Evolutionary conservation across 2,888 invertebrate genomes (phyloP), one percentile per base, ranked within the genome.

Genomic region (Xanthostigma xanthostigma): DNA sequence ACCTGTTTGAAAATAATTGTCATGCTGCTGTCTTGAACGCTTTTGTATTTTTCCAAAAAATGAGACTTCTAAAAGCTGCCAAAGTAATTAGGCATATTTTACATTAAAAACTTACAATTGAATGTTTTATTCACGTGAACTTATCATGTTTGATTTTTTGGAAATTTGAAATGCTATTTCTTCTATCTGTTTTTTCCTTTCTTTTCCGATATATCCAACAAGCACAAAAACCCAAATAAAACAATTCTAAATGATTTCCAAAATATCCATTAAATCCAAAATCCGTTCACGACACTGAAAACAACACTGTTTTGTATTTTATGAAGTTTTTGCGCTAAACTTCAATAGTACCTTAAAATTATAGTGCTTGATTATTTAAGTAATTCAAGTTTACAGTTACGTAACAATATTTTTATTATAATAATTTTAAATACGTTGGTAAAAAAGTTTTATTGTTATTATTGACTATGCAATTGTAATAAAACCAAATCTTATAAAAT

Each of bases 401-500:
- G 14, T 39, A 12, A 39, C 14, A 12, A 42, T 42, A 42, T 42
- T 42, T 42, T 42, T 42, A 27, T 27, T 42, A 42, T 38, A 38
- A 13, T 38, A 13, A 13, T 13, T 38, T 12, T 8, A 38, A 12
- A 12, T 42, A 14, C 42, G 33, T 27, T 42, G n/a, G 42, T 17
- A 10, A 42, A 17, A 17, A 42, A 17, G 14, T 42, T 14, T 39
- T 9, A 39, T 14, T 39, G 12, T 39, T 36, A 43, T 48, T 48
- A 43, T 48, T 27, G 27, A 27, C 27, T 48, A 48, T 48, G 48
- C 43, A 36, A 48, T 48, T 48, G 48, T 48, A 48, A 48, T 43
- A 47, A 48, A n/a, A 35, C 39, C 35, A 40, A 48, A 33, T 48
- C 43, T 36, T 48, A 27, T 45, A 45, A 27, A 48, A 48, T 48